Conservation (phyloP, 1,140 invertebrate genomes). For the Drosophila quadrilineata region DNA sequence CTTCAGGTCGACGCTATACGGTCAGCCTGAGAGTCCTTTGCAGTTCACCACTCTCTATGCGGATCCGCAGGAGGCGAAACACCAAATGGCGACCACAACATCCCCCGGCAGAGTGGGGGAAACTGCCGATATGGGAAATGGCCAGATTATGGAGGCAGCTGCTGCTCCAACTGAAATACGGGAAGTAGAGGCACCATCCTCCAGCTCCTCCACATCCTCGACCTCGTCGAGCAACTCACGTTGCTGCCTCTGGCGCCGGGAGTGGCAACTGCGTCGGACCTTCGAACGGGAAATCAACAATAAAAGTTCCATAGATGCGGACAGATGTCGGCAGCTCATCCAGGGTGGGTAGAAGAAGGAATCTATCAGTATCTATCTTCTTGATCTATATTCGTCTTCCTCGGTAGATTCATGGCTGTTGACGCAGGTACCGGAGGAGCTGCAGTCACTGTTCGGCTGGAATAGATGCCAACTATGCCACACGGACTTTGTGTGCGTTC, state of each 20-base stretch:
- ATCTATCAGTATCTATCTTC: too few relatives aligned
- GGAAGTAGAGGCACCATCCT: too few relatives aligned
- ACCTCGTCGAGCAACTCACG: too few relatives aligned
- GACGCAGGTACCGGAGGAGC: constrained; percentile 20
- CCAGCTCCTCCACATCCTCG: too few relatives aligned
- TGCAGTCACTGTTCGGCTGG: constrained; percentile 51
- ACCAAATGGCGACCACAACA: neutral
- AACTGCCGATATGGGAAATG: too few relatives aligned
- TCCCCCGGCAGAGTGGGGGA: too few relatives aligned
- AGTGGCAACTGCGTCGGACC: too few relatives aligned
- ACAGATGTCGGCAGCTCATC: too few relatives aligned
- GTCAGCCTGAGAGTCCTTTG: constrained; percentile 24
- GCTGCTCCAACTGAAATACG: neutral
- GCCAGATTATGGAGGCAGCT: constrained; percentile 1
- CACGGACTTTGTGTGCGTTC: constrained; percentile 45
- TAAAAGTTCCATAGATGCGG: too few relatives aligned
- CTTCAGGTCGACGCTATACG: constrained; percentile 31
- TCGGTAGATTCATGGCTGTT: neutral
- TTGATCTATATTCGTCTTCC: neutral
- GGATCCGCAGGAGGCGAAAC: neutral
- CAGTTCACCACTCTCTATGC: constrained; percentile 31
- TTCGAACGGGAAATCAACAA: too few relatives aligned
- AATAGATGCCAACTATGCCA: constrained; percentile 52
- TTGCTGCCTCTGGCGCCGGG: too few relatives aligned
- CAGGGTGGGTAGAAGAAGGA: too few relatives aligned